Conservation (phyloP, 2,113 vertebrate species). For the Aleadryas rufinucha region DNA sequence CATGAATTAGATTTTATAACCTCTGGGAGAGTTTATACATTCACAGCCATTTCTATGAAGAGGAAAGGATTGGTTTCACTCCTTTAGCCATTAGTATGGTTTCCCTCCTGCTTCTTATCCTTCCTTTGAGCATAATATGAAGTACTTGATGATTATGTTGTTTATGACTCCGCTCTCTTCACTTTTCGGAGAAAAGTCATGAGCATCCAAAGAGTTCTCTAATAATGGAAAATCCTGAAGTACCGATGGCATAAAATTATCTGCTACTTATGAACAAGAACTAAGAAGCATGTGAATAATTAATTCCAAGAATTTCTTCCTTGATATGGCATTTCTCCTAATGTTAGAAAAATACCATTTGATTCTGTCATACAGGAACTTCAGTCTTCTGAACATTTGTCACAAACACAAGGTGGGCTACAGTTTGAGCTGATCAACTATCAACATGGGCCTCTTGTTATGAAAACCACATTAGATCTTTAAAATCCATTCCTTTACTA, state of each 20-base stretch:
- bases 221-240: neutral
- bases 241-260: neutral
- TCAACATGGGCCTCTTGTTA: neutral
- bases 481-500: neutral
- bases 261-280: neutral
- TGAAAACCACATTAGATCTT: neutral
- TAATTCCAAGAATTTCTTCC: neutral
- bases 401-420: neutral
- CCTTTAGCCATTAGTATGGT: neutral
- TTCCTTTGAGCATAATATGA: neutral
- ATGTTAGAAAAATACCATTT: neutral
- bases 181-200: neutral
- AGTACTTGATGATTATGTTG: neutral
- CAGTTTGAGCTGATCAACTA: neutral
- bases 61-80: neutral
- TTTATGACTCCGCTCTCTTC: neutral
- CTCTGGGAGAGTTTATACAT: neutral
- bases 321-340: neutral
- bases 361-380: neutral
- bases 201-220: neutral
- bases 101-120: neutral
- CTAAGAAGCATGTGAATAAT: neutral
- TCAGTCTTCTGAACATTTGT: neutral
- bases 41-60: neutral
- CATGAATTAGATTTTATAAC: neutral